Evolutionary conservation across 2,797 vertebrate genomes (phyloP), one percentile per base, ranked within the genome.

Genomic region (Passerculus sandwichensis): DNA sequence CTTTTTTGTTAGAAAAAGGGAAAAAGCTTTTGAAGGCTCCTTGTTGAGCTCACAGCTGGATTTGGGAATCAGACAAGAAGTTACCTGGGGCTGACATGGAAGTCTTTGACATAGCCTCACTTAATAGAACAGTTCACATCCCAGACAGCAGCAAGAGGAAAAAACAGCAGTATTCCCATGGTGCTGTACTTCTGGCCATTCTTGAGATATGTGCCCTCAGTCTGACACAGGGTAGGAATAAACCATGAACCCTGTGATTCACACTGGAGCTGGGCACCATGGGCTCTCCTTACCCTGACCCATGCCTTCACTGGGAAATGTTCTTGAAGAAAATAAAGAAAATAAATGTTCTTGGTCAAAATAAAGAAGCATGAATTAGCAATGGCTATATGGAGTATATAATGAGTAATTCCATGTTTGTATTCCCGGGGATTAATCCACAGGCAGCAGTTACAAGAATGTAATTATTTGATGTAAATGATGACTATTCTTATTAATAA

Each of bases 181-280:
- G 62, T 47, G 17, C 54, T 0, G 0, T 29, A 9, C 25, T 47
- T 77, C 71, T 53, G 48, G 17, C 38, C 42, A 8, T 38, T 66
- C 18, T 45, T 51, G 44, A 50, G 51, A 36, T 16, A 10, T 0
- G 2, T 67, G 42, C 38, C 5, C 6, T 47, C 32, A 57, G 21
- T 57, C 32, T 57, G 50, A 67, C 13, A 27, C 38, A 32, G 29
- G 6, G 7, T 5, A 34, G 50, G 50, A 82, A 44, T 34, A 45
- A 89, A 47, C 23, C 5, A 11, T 2, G 1, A 0, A 0, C 25
- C 40, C 36, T 26, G 25, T 8, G 23, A 21, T n/a, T 50, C n/a
- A 4, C 0, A 0, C 57, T 40, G 30, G 9, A 74, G 42, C 34
- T 53, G 48, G 79, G 57, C 6, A 61, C 30, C 4, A 3, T 1